phyloP scores from a whole-genome alignment of 1,140 invertebrate species.

The Ctenoplectra terminalis region DNA sequence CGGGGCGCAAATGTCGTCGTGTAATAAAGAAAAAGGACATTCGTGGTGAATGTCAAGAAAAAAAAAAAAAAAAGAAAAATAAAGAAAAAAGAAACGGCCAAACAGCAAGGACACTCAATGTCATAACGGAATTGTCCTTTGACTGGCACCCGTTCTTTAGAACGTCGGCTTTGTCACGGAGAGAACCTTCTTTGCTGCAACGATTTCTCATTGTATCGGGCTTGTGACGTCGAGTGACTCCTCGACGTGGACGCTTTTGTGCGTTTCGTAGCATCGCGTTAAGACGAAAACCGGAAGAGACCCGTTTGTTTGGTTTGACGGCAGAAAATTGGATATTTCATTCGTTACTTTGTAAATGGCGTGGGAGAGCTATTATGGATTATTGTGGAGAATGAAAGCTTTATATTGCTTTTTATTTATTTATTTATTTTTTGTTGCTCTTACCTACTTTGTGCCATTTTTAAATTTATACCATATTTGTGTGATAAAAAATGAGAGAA shows the following conservation, averaged over 20 bases:
- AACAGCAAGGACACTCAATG: conserved; percentile 70
- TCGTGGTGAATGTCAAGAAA: conserved; percentile 40
- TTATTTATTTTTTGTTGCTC: too few relatives aligned
- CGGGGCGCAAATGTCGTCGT: conserved; percentile 56
- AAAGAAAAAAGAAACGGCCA: conserved; percentile 32
- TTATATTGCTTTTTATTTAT: too few relatives aligned
- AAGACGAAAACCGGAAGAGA: neutral
- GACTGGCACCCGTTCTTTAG: conserved; percentile 65
- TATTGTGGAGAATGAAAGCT: neutral
- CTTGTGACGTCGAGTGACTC: conserved; percentile 55
- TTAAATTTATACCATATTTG: too few relatives aligned
- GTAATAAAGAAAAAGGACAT: conserved; percentile 50
- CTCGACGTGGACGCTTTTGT: conserved; percentile 24
- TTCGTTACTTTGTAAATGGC: neutral
- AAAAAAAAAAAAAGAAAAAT: neutral
- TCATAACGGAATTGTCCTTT: conserved; percentile 65
- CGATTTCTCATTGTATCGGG: conserved; percentile 59
- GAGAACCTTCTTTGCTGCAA: conserved; percentile 54
- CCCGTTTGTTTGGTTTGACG: neutral
- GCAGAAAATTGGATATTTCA: neutral
- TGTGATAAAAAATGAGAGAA: too few relatives aligned
- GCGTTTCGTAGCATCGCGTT: conserved; percentile 7
- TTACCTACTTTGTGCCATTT: too few relatives aligned
- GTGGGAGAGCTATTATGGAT: neutral
- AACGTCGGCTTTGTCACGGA: conserved; percentile 57